These are phyloP conservation scores for Helicorthomorpha holstii DNA, from an alignment of 1,140 invertebrate species.

Conservation along the genomic window DNA sequence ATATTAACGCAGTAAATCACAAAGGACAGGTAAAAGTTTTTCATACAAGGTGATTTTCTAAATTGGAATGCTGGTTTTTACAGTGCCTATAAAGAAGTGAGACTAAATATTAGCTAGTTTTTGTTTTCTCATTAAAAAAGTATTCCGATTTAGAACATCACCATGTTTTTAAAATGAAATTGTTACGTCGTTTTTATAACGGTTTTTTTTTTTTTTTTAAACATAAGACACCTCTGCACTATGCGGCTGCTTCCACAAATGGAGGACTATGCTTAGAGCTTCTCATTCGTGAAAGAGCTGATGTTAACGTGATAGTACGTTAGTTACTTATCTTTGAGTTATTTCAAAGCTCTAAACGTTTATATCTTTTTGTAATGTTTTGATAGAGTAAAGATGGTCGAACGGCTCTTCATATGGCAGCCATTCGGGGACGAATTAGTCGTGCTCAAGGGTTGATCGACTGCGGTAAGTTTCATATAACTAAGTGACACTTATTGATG, in stretches of 20 bases:
- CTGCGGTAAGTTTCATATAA: too few species aligned
- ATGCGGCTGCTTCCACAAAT: constrained; percentile 40
- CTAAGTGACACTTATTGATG: too few species aligned
- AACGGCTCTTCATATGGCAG: constrained; percentile 47
- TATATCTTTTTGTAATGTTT: constrained; percentile 12
- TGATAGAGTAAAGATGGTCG: constrained; percentile 37
- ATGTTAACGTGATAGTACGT: constrained; percentile 32
- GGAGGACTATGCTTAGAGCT: constrained; percentile 41
- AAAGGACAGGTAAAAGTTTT: constrained; percentile 25
- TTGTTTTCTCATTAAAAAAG: too few species aligned
- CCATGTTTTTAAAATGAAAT: neutral
- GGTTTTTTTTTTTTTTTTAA: too few species aligned
- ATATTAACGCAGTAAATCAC: constrained; percentile 27
- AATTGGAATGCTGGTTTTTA: too few species aligned
- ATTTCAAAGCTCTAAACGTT: too few species aligned
- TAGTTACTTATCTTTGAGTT: too few species aligned
- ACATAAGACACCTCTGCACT: constrained; percentile 45
- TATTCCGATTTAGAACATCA: too few species aligned
- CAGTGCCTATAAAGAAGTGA: too few species aligned
- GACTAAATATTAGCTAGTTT: neutral
- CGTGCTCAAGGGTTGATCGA: constrained; percentile 40
- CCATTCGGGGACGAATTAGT: constrained; percentile 44
- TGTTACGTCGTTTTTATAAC: neutral
- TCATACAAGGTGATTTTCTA: too few species aligned
- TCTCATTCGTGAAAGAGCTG: constrained; percentile 33